phyloP scores from a whole-genome alignment of 2,113 vertebrate genomes.

The Serilophus lunatus region DNA sequence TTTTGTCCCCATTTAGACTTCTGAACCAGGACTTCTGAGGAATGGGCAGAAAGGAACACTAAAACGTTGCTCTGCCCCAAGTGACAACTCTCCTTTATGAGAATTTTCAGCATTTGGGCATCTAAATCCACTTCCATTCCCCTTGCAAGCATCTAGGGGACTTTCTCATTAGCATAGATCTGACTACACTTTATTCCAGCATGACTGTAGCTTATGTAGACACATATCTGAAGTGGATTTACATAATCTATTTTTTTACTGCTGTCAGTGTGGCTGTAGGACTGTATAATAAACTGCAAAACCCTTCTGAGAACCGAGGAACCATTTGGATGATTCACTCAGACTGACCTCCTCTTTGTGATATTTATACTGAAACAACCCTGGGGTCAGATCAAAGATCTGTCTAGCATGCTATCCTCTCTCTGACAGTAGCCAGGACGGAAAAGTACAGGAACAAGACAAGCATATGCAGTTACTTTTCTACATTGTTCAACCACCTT shows the following conservation, averaged over 20 bases:
- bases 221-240: neutral
- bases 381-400: neutral
- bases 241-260: neutral
- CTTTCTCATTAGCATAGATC: neutral
- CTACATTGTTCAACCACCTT: neutral
- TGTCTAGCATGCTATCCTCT: neutral
- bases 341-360: neutral
- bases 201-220: neutral
- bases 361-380: neutral
- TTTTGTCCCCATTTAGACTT: neutral
- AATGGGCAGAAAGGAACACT: neutral
- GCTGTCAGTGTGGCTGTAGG: neutral
- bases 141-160: neutral
- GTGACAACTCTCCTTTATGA: neutral
- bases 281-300: neutral
- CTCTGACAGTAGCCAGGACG: neutral
- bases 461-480: neutral
- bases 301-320: neutral
- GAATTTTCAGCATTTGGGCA: neutral
- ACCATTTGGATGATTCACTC: neutral
- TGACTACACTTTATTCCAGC: neutral
- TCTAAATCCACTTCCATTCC: neutral
- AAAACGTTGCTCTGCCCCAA: neutral
- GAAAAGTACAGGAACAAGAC: neutral
- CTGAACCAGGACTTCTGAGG: neutral